Percentiles rank a stretch among this genome's conserved stretches.
Evolutionary conservation across 2,888 invertebrate genomes (phyloP).

Genomic region (Scotopteryx bipunctaria): DNA sequence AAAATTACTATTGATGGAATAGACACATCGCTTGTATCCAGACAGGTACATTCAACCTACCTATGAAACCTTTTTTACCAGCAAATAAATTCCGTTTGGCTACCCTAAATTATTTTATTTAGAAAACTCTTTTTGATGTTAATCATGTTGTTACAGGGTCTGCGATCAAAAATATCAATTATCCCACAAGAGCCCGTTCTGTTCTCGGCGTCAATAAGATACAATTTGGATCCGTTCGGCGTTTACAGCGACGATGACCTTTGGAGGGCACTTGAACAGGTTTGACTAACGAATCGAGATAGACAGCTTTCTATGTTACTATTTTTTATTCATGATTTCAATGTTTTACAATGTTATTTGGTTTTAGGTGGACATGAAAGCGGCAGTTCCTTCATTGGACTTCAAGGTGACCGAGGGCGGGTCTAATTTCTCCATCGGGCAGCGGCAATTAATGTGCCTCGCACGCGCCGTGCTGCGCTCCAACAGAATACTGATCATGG

Average conservation of each 20-base stretch:
- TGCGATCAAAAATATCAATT: conserved; percentile 85
- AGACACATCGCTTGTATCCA: conserved; percentile 81
- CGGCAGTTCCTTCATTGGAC: conserved; percentile 85
- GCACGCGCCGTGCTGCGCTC: conserved; percentile 93
- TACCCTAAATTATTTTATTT: too few relatives aligned
- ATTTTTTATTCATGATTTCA: conserved; percentile 9
- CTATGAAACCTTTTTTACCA: neutral
- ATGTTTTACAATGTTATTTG: conserved; percentile 4
- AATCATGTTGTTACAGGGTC: conserved; percentile 56
- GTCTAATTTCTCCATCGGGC: conserved; percentile 94
- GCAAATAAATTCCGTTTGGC: too few relatives aligned
- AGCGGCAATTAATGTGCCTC: conserved; percentile 94
- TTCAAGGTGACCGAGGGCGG: conserved; percentile 89
- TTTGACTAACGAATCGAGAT: conserved; percentile 44
- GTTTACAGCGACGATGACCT: conserved; percentile 86
- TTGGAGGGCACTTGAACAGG: conserved; percentile 89
- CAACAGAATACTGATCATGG: conserved; percentile 93
- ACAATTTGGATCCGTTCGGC: conserved; percentile 90
- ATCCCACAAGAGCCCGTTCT: conserved; percentile 93
- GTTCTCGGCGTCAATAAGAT: conserved; percentile 86
- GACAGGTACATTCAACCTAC: conserved; percentile 64
- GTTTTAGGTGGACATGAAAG: conserved; percentile 91
- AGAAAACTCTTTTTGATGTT: neutral
- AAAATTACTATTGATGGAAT: conserved; percentile 85
- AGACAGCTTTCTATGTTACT: conserved; percentile 4